A percentile compares a stretch with the other conserved stretches of the same genome.
These are phyloP conservation scores for Octopus sinensis DNA, from an alignment of 1,140 invertebrate genomes.

Conservation along the genomic window DNA sequence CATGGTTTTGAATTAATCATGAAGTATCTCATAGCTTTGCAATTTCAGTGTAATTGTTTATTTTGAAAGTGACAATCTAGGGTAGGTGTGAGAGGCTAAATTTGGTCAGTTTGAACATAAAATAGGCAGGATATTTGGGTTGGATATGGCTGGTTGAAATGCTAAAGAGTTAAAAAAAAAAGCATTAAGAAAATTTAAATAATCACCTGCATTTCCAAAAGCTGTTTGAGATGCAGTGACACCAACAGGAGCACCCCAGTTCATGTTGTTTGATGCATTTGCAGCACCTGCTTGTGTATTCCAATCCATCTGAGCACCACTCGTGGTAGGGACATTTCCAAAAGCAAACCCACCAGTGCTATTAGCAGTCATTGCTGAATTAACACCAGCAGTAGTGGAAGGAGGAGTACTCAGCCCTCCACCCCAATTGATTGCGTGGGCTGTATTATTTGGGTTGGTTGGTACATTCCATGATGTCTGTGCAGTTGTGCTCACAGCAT, in stretches of 20 bases:
- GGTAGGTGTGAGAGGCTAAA: too few relatives aligned
- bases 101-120: too few relatives aligned
- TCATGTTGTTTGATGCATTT: slow-evolving; percentile 13
- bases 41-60: too few relatives aligned
- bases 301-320: slow-evolving; percentile 18
- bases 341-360: slow-evolving; percentile 21
- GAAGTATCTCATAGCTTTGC: too few relatives aligned
- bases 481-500: slow-evolving; percentile 20
- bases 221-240: slow-evolving; percentile 15
- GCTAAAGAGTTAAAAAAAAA: background rate
- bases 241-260: slow-evolving; percentile 15
- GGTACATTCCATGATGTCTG: slow-evolving; percentile 19
- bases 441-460: background rate
- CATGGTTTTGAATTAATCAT: too few relatives aligned
- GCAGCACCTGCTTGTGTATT: slow-evolving; percentile 18
- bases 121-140: too few relatives aligned
- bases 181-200: background rate
- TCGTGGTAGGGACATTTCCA: slow-evolving; percentile 13
- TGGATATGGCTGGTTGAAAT: background rate
- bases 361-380: slow-evolving; percentile 10
- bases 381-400: slow-evolving; percentile 11
- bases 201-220: slow-evolving; percentile 12
- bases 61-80: too few relatives aligned
- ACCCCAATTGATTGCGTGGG: slow-evolving; percentile 28
- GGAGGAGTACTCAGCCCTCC: slow-evolving; percentile 19